These are phyloP conservation scores for Fragum whitleyi DNA, from an alignment of 2,888 invertebrate genomes.

Conservation along the genomic window DNA sequence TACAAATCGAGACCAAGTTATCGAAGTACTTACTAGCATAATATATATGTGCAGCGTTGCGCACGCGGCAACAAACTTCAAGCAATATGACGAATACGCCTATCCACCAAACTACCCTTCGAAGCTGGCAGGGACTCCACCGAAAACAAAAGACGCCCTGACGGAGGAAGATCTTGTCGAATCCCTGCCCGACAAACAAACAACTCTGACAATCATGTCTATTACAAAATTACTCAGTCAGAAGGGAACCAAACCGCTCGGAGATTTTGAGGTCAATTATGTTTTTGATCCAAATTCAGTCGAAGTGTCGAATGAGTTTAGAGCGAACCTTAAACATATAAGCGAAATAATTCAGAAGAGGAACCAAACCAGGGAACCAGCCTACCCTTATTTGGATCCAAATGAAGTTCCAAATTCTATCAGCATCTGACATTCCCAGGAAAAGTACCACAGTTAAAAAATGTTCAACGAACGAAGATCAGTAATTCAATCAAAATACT, in stretches of 20 bases:
- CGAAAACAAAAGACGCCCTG: conserved; percentile 56
- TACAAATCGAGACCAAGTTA: conserved; percentile 43
- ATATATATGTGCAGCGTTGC: conserved; percentile 67
- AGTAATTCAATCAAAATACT: too few relatives aligned
- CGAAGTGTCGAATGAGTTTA: conserved; percentile 65
- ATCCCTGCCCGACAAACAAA: conserved; percentile 78
- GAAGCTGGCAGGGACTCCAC: conserved; percentile 52
- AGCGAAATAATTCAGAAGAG: conserved; percentile 78
- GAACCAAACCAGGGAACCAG: conserved; percentile 77
- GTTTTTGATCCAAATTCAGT: conserved; percentile 79
- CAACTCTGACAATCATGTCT: conserved; percentile 82
- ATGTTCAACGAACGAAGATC: too few relatives aligned
- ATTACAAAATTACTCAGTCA: conserved; percentile 83
- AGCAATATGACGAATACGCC: conserved; percentile 79
- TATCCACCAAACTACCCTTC: conserved; percentile 78
- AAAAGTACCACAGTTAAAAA: too few relatives aligned
- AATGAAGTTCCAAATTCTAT: conserved; percentile 85
- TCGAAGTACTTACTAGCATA: conserved; percentile 42
- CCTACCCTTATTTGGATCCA: conserved; percentile 84
- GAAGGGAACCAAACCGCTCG: conserved; percentile 81
- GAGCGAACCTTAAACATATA: conserved; percentile 79
- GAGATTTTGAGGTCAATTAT: conserved; percentile 84
- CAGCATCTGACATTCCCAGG: conserved; percentile 72
- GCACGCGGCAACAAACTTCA: conserved; percentile 69
- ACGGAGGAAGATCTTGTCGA: conserved; percentile 78